Percentiles rank a stretch among this genome's conserved stretches.
Evolutionary conservation across 2,797 vertebrate genomes (phyloP).

Genomic region (Ara ararauna): DNA sequence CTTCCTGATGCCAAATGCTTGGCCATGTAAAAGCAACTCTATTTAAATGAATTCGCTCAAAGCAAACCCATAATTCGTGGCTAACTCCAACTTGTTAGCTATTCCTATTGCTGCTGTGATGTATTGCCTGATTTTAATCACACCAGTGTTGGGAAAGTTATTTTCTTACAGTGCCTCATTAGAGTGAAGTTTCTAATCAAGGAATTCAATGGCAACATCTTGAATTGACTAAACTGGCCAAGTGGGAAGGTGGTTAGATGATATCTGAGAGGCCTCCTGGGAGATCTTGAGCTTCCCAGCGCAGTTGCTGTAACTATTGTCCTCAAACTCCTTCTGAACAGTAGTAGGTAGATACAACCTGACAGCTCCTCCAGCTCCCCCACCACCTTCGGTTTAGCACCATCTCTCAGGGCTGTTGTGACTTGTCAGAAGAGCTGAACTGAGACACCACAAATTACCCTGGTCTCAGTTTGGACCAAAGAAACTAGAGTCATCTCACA

Average conservation of each 20-base stretch:
- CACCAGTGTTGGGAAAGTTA: background rate
- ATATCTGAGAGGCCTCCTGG: background rate
- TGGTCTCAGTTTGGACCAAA: background rate
- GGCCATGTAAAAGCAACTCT: background rate
- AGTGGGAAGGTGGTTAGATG: background rate
- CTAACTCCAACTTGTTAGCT: conserved; percentile 6
- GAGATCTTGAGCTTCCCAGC: background rate
- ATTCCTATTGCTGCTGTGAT: conserved; percentile 35
- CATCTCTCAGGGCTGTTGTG: background rate
- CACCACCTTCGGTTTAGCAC: background rate
- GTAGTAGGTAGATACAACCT: background rate
- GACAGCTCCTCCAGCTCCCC: background rate
- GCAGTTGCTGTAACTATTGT: background rate
- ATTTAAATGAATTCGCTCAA: background rate
- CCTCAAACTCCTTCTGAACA: background rate
- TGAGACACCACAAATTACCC: background rate
- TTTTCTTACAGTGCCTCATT: conserved; percentile 11
- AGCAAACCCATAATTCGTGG: background rate
- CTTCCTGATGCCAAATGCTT: background rate
- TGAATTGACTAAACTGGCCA: background rate
- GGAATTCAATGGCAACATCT: background rate
- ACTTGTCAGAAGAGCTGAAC: background rate
- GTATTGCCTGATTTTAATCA: conserved; percentile 25
- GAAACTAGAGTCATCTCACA: background rate
- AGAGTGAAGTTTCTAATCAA: background rate